Evolutionary conservation across 1,140 invertebrate species (phyloP).

Genomic region (Drosophila arawakana): DNA sequence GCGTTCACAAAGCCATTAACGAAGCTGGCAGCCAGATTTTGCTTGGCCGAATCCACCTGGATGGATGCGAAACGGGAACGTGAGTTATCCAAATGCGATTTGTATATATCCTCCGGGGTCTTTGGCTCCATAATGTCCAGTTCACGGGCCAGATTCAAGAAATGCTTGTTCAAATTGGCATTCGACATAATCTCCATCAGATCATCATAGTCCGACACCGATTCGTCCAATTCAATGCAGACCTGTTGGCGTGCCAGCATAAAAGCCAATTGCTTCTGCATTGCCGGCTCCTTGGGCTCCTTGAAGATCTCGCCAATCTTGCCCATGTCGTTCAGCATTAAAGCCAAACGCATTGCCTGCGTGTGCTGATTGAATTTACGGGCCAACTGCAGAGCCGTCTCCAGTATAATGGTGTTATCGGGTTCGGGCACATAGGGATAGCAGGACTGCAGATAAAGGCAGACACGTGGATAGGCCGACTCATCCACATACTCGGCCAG

Average conservation of each 20-base stretch:
- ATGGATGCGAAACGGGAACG: conserved; percentile 93
- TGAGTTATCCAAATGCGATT: conserved; percentile 97
- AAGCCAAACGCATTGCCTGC: conserved; percentile 96
- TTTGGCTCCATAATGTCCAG: conserved; percentile 99
- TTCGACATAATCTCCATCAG: conserved; percentile 98
- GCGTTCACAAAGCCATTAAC: conserved; percentile 99
- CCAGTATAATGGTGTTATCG: conserved; percentile 95
- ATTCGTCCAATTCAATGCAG: conserved; percentile 90
- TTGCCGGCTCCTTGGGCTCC: conserved; percentile 77
- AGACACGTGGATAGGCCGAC: conserved; percentile 96
- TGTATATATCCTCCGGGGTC: conserved; percentile 99
- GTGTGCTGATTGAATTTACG: conserved; percentile 97
- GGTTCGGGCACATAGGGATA: conserved; percentile 99
- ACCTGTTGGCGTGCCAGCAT: conserved; percentile 99
- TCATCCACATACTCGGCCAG: conserved; percentile 96
- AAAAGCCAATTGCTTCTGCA: conserved; percentile 96
- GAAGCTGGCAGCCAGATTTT: conserved; percentile 99
- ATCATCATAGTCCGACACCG: conserved; percentile 92
- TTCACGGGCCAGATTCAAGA: conserved; percentile 97
- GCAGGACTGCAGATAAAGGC: conserved; percentile 97
- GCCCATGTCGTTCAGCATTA: conserved; percentile 95
- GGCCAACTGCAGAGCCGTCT: conserved; percentile 95
- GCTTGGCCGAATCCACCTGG: conserved; percentile 96
- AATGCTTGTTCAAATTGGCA: conserved; percentile 97
- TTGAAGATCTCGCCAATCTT: conserved; percentile 79